Evolutionary conservation across 2,797 vertebrate genomes (phyloP), one percentile per base, ranked within the genome.

Genomic region (Sebastes aleutianus): DNA sequence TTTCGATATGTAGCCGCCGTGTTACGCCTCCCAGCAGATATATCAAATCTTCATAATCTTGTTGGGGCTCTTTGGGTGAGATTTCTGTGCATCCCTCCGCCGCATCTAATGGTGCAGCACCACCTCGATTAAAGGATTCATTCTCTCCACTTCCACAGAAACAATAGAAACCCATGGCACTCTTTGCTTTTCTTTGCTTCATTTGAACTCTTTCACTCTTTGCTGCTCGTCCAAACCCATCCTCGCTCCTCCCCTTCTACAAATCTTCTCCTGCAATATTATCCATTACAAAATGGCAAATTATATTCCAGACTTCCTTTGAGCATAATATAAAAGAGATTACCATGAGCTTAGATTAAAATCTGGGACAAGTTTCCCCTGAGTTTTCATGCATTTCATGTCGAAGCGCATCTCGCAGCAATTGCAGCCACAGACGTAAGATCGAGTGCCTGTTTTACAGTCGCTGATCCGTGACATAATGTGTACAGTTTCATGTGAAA

Each of bases 41-140:
- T 73, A 79, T 92, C 91, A 93, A 94, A 93, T 93, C 93, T 92
- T 93, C 92, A 86, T 93, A 93, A 94, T 93, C 91, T 89, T 1
- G 80, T 85, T 78, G 73, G 79, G 90, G 81, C 88, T 90, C 82
- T 57, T 80, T 81, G 76, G 89, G 75, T 82, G 84, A 81, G 78
- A 85, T 54, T 14, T 8, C 61, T 27, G 56, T 31, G 31, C 80
- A 65, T 87, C 74, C 67, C 39, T 66, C 82, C 27, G 31, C 81
- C 36, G 27, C 29, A 27, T 86, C 76, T 62, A 32, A 66, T 70
- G 79, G 80, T n/a, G 79, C 9, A 61, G 63, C 31, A 50, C 79
- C 82, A 64, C 84, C 79, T 84, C 34, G 71, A 67, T 82, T 58
- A 20, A 64, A 70, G 54, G 68, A 71, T 70, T 73, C 84, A 78